These are phyloP conservation scores for Oryzias celebensis DNA, from an alignment of 2,113 vertebrate genomes.

Conservation along the genomic window DNA sequence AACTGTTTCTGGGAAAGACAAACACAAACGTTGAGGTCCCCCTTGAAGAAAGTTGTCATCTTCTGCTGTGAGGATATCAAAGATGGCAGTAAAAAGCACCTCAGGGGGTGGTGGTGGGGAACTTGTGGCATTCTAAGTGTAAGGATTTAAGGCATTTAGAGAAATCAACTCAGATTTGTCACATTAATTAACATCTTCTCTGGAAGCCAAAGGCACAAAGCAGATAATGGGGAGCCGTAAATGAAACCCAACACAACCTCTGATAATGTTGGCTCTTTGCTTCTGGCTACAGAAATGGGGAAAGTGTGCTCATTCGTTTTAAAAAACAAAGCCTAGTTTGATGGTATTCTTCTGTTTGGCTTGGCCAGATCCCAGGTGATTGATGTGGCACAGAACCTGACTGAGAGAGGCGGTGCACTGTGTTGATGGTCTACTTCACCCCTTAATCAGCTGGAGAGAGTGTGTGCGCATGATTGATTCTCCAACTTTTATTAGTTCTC, in stretches of 20 bases:
- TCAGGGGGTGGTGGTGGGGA: background rate
- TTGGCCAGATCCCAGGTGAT: conserved; percentile 67
- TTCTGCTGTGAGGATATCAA: too few species aligned
- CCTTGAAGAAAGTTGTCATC: too few species aligned
- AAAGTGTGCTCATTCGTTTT: conserved; percentile 39
- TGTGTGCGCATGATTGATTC: conserved; percentile 40
- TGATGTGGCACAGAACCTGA: conserved; percentile 69
- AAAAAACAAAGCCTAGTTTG: conserved; percentile 58
- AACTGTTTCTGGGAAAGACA: too few species aligned
- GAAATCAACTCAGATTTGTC: conserved; percentile 57
- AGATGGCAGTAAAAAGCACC: background rate
- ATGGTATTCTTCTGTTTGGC: conserved; percentile 63
- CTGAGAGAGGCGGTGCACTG: conserved; percentile 51
- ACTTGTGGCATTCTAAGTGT: conserved; percentile 15
- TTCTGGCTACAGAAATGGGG: conserved; percentile 36
- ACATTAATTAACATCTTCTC: conserved; percentile 71
- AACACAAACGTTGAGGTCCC: too few species aligned
- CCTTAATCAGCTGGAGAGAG: conserved; percentile 69
- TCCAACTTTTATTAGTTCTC: conserved; percentile 16
- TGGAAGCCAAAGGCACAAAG: conserved; percentile 64
- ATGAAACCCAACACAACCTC: conserved; percentile 53
- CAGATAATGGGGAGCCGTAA: conserved; percentile 47
- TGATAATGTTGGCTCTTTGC: conserved; percentile 30
- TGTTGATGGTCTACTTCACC: conserved; percentile 80
- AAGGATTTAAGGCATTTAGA: conserved; percentile 39